A percentile compares a stretch with the other conserved stretches of the same genome.
Conservation (phyloP, 1,140 invertebrate genomes). For the Helicorthomorpha holstii region DNA sequence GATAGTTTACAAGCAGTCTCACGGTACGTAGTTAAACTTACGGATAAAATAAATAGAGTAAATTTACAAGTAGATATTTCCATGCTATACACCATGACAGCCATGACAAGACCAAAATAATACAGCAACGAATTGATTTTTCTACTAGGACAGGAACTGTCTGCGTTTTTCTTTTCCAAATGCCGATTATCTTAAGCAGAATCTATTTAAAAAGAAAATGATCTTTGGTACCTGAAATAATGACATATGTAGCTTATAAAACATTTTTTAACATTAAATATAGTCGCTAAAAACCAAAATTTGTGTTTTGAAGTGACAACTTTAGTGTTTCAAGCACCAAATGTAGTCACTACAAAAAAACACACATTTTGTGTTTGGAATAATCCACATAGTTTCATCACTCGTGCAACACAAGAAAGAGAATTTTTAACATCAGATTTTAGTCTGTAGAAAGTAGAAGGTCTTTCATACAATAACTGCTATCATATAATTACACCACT, state of each 20-base stretch:
- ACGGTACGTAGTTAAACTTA: too few species aligned
- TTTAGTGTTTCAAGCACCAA: too few species aligned
- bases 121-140: constrained; percentile 13
- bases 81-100: constrained; percentile 47
- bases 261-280: neutral
- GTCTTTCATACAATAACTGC: neutral
- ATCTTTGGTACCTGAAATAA: neutral
- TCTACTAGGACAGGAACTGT: constrained; percentile 19
- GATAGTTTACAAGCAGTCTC: too few species aligned
- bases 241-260: neutral
- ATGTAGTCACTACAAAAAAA: too few species aligned
- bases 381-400: neutral
- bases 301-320: too few species aligned
- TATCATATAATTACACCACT: neutral
- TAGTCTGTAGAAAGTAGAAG: neutral
- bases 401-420: too few species aligned
- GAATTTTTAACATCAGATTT: too few species aligned
- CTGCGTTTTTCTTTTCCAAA: constrained; percentile 1
- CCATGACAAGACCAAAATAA: constrained; percentile 14
- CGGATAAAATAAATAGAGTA: constrained; percentile 74
- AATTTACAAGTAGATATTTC: constrained; percentile 49
- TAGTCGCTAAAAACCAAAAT: too few species aligned
- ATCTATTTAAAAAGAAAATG: constrained; percentile 11
- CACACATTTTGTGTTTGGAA: too few species aligned
- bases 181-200: constrained; percentile 4